These are phyloP conservation scores for Metellina segmentata DNA, from an alignment of 2,888 invertebrate genomes.

Conservation along the genomic window DNA sequence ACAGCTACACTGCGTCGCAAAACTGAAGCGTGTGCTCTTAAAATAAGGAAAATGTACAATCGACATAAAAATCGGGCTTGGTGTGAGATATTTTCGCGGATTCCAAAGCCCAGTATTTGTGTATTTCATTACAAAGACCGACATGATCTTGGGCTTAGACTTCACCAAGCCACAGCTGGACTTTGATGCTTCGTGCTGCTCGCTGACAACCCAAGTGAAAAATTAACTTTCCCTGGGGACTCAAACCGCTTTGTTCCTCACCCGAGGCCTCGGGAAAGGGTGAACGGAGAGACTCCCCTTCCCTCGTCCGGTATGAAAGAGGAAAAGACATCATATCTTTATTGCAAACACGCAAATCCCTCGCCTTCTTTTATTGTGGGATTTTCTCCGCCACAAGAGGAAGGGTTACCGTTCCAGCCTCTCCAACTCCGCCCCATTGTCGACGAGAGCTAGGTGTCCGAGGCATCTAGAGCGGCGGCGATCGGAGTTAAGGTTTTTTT, in stretches of 20 bases:
- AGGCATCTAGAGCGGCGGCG: not conserved
- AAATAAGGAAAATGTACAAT: no score
- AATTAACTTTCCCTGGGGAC: constrained; percentile 1
- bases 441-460: not conserved
- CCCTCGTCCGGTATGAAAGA: not conserved
- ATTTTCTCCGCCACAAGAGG: constrained; percentile 34
- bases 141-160: no score
- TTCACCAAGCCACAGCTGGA: no score
- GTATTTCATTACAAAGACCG: no score
- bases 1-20: no score
- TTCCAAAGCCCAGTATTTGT: no score
- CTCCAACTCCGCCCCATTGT: not conserved
- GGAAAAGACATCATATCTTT: constrained; percentile 53
- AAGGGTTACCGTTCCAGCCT: constrained; percentile 38
- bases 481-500: not conserved
- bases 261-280: not conserved
- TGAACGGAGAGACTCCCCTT: not conserved
- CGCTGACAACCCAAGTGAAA: not conserved
- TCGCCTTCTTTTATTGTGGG: constrained; percentile 58
- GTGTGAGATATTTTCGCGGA: no score
- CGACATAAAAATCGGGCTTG: no score
- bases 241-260: constrained; percentile 36
- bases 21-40: no score
- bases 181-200: not conserved
- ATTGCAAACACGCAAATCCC: constrained; percentile 73